Base-by-base conservation (phyloP, 2,888 invertebrate species). In the Lissonota sp. region DNA sequence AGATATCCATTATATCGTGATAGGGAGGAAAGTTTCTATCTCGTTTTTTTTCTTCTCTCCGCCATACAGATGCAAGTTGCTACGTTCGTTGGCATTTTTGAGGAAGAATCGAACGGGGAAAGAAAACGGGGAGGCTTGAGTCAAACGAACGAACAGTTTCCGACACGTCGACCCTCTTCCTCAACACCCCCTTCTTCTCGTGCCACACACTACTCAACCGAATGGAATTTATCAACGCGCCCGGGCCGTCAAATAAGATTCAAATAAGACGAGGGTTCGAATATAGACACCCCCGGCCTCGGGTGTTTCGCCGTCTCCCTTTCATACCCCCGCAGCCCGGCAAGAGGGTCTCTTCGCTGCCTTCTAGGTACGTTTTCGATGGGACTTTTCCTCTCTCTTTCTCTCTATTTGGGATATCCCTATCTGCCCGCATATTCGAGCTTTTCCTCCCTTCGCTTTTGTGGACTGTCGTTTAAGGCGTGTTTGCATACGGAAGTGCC, bases 151-250 rank as follows among this genome's bases (percentile, higher is more conserved):
- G 83, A 84, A 86, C 6, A 87, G 80, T 76, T 86, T 82, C 80
- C 86, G 87, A 88, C 88, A 80, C 85, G 85, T 87, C 85, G 84
- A 78, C 83, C 83, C 78, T 67, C 82, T 72, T 26, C 3, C 26
- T 26, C 26, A 26, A 1, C 26, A 26, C 53, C 14, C 10, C 10
- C 6, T 49, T 8, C 80, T 67, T 80, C 85, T 64, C 71, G 72
- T 46, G n/a, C 70, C 74, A 64, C 66, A 75, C 79, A 81, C 85
- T 85, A 86, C 88, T 89, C 88, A 89, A 86, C 86, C 84, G 83
- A 89, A 89, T 89, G 87, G 88, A 89, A 89, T 89, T 89, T 88
- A 88, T 89, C 89, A 88, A 86, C 84, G 86, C 85, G 84, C 83
- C 75, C 80, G 70, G 78, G 66, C 83, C 85, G 87, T 87, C 87